A percentile compares a stretch with the other conserved stretches of the same genome.
These are phyloP conservation scores for Theocolax elegans DNA, from an alignment of 1,140 invertebrate species.

Conservation along the genomic window DNA sequence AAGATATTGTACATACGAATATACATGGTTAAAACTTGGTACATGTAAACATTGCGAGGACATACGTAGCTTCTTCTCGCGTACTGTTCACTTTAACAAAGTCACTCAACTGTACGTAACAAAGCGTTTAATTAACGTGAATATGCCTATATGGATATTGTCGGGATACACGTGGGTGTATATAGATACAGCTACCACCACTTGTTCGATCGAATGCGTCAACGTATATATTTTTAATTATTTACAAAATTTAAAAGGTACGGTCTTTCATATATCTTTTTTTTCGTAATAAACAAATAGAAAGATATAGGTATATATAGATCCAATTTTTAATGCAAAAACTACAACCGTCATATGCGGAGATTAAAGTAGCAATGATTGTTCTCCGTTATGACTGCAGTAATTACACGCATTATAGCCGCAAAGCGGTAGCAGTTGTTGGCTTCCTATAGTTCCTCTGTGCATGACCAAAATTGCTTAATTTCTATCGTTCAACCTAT, in stretches of 20 bases:
- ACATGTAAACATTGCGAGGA: neutral
- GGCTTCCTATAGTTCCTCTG: neutral
- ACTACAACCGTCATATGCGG: neutral
- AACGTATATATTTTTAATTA: no score
- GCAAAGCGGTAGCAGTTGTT: neutral
- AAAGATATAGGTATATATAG: no score
- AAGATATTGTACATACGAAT: no score
- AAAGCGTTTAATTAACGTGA: neutral
- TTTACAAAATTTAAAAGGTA: no score
- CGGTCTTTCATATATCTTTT: no score
- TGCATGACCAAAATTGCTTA: neutral
- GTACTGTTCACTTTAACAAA: neutral
- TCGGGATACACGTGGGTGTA: no score
- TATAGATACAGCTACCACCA: no score
- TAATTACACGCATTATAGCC: conserved; percentile 18
- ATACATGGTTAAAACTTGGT: no score
- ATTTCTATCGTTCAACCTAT: neutral
- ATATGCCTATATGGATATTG: no score
- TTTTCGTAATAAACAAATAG: no score
- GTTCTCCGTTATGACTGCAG: neutral
- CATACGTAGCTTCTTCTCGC: neutral
- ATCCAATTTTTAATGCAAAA: no score
- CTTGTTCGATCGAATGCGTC: no score
- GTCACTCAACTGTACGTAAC: neutral
- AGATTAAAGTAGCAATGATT: conserved; percentile 1